These are phyloP conservation scores for Aproaerema taeniolella DNA, from an alignment of 2,888 invertebrate genomes.

Conservation along the genomic window DNA sequence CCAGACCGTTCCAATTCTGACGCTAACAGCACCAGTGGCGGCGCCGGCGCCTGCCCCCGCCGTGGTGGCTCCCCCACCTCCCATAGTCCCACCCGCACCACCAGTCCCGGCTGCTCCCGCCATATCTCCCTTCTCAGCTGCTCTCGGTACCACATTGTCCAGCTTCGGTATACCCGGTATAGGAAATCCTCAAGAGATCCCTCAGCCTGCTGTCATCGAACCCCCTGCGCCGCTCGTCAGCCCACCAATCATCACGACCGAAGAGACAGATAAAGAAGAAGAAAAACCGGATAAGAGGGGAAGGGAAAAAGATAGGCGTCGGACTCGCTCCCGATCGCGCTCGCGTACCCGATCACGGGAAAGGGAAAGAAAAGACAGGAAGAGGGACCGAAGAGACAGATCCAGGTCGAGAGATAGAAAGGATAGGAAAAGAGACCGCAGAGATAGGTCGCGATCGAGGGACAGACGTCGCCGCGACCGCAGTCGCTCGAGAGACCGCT, in stretches of 20 bases:
- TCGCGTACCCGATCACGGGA: conserved; percentile 55
- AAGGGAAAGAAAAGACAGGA: conserved; percentile 59
- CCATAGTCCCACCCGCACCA: conserved; percentile 26
- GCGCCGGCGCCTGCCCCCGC: conserved; percentile 24
- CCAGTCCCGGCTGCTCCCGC: conserved; percentile 27
- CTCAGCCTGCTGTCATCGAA: conserved; percentile 68
- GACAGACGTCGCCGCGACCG: conserved; percentile 72
- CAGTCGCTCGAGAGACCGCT: conserved; percentile 75
- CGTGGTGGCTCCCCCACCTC: conserved; percentile 27
- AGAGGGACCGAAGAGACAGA: conserved; percentile 67
- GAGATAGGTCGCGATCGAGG: conserved; percentile 69
- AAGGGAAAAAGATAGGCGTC: conserved; percentile 51
- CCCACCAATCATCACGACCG: conserved; percentile 35
- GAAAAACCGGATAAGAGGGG: conserved; percentile 41
- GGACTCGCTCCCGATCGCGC: conserved; percentile 45
- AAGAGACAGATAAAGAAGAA: conserved; percentile 43
- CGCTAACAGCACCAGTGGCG: conserved; percentile 56
- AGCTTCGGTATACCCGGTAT: conserved; percentile 59
- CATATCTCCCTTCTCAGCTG: conserved; percentile 49
- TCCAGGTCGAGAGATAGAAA: conserved; percentile 78
- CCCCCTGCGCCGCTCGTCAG: conserved; percentile 54
- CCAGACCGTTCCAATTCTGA: conserved; percentile 82
- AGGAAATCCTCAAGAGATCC: conserved; percentile 63
- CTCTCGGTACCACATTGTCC: conserved; percentile 41
- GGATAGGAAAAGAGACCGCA: conserved; percentile 76